A percentile compares a stretch with the other conserved stretches of the same genome.
Evolutionary conservation across 2,113 vertebrate genomes (phyloP).

Genomic region (Calidris pygmaea): DNA sequence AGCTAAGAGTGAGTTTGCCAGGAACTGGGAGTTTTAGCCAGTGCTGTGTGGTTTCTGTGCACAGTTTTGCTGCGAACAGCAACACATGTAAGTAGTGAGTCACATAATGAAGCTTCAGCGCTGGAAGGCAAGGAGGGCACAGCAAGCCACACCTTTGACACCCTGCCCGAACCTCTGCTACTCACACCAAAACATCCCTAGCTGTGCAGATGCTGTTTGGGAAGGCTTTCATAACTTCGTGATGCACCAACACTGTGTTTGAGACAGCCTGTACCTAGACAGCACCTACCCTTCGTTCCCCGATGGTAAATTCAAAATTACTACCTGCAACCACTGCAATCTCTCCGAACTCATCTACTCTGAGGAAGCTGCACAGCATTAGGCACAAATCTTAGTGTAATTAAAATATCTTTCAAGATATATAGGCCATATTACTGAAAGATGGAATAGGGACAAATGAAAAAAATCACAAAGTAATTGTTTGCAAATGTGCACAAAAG

Average conservation of each 20-base stretch:
- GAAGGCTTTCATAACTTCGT: neutral
- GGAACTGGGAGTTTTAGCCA: neutral
- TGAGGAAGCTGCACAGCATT: neutral
- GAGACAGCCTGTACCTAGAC: neutral
- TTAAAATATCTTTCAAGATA: conserved; percentile 11
- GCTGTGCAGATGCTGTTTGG: neutral
- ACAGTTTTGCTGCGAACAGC: conserved; percentile 18
- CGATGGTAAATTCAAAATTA: neutral
- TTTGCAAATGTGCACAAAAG: neutral
- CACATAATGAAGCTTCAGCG: conserved; percentile 7
- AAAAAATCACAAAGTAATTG: neutral
- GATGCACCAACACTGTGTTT: neutral
- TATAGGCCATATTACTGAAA: conserved; percentile 16
- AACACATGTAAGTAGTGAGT: neutral
- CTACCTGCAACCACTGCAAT: neutral
- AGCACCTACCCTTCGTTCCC: neutral
- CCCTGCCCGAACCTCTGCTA: neutral
- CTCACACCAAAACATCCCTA: neutral
- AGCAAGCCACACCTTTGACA: conserved; percentile 38
- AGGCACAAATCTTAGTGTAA: neutral
- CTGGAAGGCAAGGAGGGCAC: conserved; percentile 34
- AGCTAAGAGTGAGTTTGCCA: neutral
- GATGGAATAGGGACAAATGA: conserved; percentile 12
- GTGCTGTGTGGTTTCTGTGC: neutral
- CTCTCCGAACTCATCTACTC: neutral